A percentile compares a stretch with the other conserved stretches of the same genome.
phyloP scores from a whole-genome alignment of 2,888 invertebrate genomes.

The Cryptus viduatorius region DNA sequence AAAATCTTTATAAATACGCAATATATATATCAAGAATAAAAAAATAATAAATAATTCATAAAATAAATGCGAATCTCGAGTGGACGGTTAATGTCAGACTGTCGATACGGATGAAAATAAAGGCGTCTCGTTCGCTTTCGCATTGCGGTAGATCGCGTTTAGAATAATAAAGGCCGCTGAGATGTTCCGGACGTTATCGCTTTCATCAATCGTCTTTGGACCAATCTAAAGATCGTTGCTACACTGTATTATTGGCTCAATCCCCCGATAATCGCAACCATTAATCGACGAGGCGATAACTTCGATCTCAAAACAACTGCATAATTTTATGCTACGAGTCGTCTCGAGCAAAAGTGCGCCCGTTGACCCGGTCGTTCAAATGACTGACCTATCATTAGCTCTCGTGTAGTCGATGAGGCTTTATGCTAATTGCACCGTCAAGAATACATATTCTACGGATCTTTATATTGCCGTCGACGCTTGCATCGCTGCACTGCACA shows the following conservation, averaged over 20 bases:
- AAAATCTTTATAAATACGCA: too few relatives aligned
- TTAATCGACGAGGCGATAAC: slow-evolving; percentile 4
- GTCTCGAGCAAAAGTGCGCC: not conserved
- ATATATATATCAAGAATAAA: too few relatives aligned
- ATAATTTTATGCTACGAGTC: not conserved
- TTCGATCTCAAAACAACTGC: not conserved
- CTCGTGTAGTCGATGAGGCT: slow-evolving; percentile 40
- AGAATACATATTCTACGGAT: not conserved
- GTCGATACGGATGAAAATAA: too few relatives aligned
- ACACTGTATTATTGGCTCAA: not conserved
- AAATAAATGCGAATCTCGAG: too few relatives aligned
- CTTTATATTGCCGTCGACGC: slow-evolving; percentile 4
- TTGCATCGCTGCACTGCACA: slow-evolving; percentile 10
- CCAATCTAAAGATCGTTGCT: not conserved
- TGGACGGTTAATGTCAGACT: too few relatives aligned
- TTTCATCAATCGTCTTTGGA: not conserved
- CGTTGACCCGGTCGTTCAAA: slow-evolving; percentile 36
- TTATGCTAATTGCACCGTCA: slow-evolving; percentile 51
- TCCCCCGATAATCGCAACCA: not conserved
- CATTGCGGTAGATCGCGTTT: not conserved
- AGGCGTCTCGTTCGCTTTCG: not conserved
- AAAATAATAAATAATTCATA: too few relatives aligned
- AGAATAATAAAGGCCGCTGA: not conserved
- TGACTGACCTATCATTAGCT: slow-evolving; percentile 64
- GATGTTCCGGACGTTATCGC: not conserved